Conservation (phyloP, 1,140 invertebrate genomes). For the Drosophila persimilis region DNA sequence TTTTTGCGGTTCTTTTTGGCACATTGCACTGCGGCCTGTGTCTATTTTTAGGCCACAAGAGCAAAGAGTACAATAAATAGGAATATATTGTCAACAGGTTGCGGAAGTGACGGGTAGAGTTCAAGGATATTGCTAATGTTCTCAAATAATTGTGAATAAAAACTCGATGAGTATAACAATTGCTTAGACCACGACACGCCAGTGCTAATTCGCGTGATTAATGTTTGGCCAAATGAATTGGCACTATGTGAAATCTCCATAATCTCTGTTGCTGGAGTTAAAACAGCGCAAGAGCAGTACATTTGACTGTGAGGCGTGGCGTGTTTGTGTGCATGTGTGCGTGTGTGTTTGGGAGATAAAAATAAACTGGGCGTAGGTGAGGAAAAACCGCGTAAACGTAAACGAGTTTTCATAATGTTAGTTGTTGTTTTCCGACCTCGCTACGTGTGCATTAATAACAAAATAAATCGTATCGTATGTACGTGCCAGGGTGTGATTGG, state of each 20-base stretch:
- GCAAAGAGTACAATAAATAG: conserved; percentile 33
- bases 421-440: conserved; percentile 51
- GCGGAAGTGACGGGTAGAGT: conserved; percentile 63
- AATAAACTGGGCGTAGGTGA: conserved; percentile 12
- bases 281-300: conserved; percentile 25
- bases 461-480: conserved; percentile 36
- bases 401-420: conserved; percentile 47
- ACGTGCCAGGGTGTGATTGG: conserved; percentile 32
- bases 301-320: conserved; percentile 19
- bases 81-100: conserved; percentile 71
- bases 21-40: conserved; percentile 62
- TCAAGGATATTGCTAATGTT: conserved; percentile 52
- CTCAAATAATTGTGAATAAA: conserved; percentile 8
- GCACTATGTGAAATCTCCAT: conserved; percentile 39
- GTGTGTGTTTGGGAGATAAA: conserved; percentile 25
- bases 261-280: conserved; percentile 37
- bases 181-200: conserved; percentile 1
- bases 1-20: conserved; percentile 49
- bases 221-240: conserved; percentile 57
- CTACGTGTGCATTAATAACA: conserved; percentile 60
- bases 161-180: conserved; percentile 10
- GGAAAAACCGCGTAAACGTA: conserved; percentile 14
- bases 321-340: conserved; percentile 2
- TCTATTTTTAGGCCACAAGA: conserved; percentile 64
- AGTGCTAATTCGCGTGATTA: conserved; percentile 46